Base-by-base conservation (phyloP, 53 echinoderm and acorn worm species). In the Temnopleurus reevesii region DNA sequence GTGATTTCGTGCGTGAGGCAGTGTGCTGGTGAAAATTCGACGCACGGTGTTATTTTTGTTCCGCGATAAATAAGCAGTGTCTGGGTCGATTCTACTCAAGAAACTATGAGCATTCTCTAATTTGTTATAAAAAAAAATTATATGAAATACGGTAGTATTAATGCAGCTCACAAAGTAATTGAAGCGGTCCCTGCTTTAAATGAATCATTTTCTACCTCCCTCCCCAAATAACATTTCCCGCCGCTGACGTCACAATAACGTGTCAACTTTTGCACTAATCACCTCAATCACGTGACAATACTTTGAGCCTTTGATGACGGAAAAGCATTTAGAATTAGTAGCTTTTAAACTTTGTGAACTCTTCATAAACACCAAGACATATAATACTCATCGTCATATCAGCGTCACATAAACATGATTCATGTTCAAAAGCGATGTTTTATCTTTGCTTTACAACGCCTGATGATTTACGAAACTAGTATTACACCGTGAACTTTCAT, bases 391-490 rank as follows among this genome's bases (percentile, higher is more conserved):
- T n/a, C 41, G 21, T 71, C 36, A 71, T 38, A 36, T 71, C 4
- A 1, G 41, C 6, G 41, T 71, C 41, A 41, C 43, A n/a, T 41
- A n/a, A 71, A 5, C 19, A 71, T 71, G 71, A 71, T 38, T 71
- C 71, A 71, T 21, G 6, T 41, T 71, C 71, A 30, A 31, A 30
- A 5, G 71, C 8, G 19, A 9, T 63, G 43, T 43, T 71, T 71
- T 71, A 71, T 71, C 71, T 38, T 71, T 5, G n/a, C 36, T 41
- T 38, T 23, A 21, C n/a, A 19, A 71, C 41, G 71, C 71, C 8
- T n/a, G 71, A 71, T 71, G 71, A 71, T 41, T 71, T 71, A 71
- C 23, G 1, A n/a, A n/a, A n/a, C n/a, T n/a, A n/a, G n/a, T n/a
- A n/a, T n/a, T n/a, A n/a, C n/a, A n/a, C n/a, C n/a, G n/a, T n/a